Percentiles rank a stretch among this genome's conserved stretches.
These are phyloP conservation scores for Saxidomus purpurata DNA, from an alignment of 1,140 invertebrate species.

Conservation along the genomic window DNA sequence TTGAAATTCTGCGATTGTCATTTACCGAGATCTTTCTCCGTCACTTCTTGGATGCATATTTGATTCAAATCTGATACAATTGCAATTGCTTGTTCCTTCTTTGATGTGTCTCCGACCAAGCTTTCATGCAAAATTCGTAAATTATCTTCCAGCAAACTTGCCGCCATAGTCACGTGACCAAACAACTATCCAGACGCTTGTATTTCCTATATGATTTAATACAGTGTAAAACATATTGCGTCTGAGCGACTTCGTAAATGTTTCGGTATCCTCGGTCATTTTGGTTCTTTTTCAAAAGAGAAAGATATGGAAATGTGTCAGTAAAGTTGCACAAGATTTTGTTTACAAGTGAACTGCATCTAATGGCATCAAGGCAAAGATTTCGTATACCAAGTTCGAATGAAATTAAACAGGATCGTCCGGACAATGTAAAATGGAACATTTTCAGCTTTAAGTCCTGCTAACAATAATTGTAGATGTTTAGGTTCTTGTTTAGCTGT, in stretches of 20 bases:
- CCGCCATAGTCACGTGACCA: slow-evolving; percentile 72
- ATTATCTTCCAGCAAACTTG: slow-evolving; percentile 72
- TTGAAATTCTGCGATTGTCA: background rate
- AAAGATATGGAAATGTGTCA: background rate
- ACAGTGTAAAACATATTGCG: too few species aligned
- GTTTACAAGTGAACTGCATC: background rate
- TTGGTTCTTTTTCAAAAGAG: background rate
- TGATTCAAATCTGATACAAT: slow-evolving; percentile 78
- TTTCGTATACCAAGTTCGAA: background rate
- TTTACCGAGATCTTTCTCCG: slow-evolving; percentile 79
- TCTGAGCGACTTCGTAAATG: background rate
- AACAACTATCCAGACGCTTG: background rate
- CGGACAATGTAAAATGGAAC: background rate
- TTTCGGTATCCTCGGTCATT: background rate
- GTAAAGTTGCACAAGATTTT: background rate
- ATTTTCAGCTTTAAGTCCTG: too few species aligned
- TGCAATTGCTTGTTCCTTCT: slow-evolving; percentile 72
- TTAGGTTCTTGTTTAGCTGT: too few species aligned
- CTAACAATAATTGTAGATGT: too few species aligned
- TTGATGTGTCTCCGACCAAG: slow-evolving; percentile 55
- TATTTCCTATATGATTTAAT: background rate
- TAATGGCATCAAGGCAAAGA: background rate
- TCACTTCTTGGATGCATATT: slow-evolving; percentile 77
- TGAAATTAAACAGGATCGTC: background rate
- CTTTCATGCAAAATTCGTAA: slow-evolving; percentile 74